Evolutionary conservation across 2,888 invertebrate species (phyloP).

Genomic region (Ennomos erosarius): DNA sequence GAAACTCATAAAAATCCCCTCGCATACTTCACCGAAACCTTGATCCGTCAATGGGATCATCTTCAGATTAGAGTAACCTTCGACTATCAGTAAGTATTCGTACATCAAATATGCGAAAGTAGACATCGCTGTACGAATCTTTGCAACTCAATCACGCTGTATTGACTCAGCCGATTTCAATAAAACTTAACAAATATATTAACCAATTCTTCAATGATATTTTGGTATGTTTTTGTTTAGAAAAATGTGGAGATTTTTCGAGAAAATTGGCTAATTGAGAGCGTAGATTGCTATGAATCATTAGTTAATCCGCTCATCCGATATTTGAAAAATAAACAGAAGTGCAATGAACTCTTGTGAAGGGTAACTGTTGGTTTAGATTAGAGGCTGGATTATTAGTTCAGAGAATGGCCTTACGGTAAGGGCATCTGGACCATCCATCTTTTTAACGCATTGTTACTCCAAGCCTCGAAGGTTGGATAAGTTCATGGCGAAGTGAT

Average conservation of each 20-base stretch:
- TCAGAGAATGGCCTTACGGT: slow-evolving; percentile 9
- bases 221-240: too few species aligned
- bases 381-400: slow-evolving; percentile 12
- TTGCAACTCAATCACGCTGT: too few species aligned
- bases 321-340: slow-evolving; percentile 20
- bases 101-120: slow-evolving; percentile 13
- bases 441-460: too few species aligned
- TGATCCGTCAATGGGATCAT: slow-evolving; percentile 14
- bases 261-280: too few species aligned
- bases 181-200: too few species aligned
- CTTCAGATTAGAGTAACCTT: slow-evolving; percentile 16
- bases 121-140: too few species aligned
- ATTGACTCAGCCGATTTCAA: too few species aligned
- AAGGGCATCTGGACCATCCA: slow-evolving; percentile 14
- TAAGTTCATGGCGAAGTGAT: too few species aligned
- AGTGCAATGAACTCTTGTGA: slow-evolving; percentile 23
- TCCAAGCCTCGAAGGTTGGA: too few species aligned
- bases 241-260: too few species aligned
- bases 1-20: slow-evolving; percentile 10
- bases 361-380: slow-evolving; percentile 11
- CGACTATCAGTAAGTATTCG: slow-evolving; percentile 3
- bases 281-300: not conserved
- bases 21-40: slow-evolving; percentile 10
- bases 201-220: too few species aligned
- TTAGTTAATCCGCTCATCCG: slow-evolving; percentile 1